phyloP scores from a whole-genome alignment of 1,140 invertebrate species.

The Zeugodacus cucurbitae region DNA sequence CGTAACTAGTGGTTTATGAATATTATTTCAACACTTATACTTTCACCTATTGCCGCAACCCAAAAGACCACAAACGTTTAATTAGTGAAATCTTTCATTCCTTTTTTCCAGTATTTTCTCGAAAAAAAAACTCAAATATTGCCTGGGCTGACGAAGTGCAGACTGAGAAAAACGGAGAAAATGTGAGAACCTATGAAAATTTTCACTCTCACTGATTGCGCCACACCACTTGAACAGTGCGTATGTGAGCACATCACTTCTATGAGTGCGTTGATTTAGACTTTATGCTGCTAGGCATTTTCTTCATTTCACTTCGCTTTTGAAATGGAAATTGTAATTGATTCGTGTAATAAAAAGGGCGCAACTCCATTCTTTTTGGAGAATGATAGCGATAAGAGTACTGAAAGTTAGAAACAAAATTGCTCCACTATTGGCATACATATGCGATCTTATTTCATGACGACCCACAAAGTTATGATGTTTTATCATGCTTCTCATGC shows the following conservation, averaged over 20 bases:
- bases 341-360: background rate
- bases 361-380: background rate
- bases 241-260: background rate
- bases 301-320: background rate
- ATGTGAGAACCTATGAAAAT: background rate
- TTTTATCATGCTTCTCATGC: no score
- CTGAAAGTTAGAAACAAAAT: no score
- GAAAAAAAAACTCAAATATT: background rate
- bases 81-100: background rate
- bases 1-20: no score
- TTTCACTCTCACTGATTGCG: slow-evolving; percentile 12
- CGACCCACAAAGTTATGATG: no score
- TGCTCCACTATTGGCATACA: no score
- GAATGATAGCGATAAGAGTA: background rate
- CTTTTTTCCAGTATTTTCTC: background rate
- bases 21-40: no score
- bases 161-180: background rate
- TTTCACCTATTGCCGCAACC: no score
- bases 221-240: background rate
- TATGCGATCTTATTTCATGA: no score
- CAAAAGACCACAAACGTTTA: background rate
- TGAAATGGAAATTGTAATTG: background rate
- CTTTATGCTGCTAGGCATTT: background rate
- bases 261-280: background rate
- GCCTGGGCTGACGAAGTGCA: background rate